A percentile compares a stretch with the other conserved stretches of the same genome.
Evolutionary conservation across 2,797 vertebrate species (phyloP).

Genomic region (Ispidina picta): DNA sequence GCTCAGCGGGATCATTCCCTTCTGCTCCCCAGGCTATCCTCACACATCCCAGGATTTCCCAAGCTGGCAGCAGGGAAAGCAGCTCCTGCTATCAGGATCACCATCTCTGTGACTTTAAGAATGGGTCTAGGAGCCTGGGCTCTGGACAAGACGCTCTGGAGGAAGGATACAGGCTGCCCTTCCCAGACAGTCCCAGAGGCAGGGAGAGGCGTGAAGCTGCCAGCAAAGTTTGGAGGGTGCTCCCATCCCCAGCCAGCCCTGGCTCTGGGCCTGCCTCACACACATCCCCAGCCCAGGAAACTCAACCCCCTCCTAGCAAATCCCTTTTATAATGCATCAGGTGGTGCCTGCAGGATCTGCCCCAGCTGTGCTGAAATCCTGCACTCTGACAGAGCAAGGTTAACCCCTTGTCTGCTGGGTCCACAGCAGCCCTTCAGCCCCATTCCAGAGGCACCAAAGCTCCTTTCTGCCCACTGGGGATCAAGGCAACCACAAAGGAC

Average conservation of each 20-base stretch:
- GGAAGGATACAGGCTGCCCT: not conserved
- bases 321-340: not conserved
- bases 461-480: not conserved
- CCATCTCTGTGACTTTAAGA: too few relatives aligned
- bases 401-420: not conserved
- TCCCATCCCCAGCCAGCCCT: not conserved
- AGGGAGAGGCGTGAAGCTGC: not conserved
- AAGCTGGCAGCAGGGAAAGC: not conserved
- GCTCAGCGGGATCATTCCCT: not conserved
- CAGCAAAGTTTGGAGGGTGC: not conserved
- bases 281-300: not conserved
- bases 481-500: fast-evolving
- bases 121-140: not conserved
- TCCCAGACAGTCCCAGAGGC: not conserved
- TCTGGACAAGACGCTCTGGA: not conserved
- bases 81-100: not conserved
- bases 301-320: not conserved
- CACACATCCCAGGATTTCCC: not conserved
- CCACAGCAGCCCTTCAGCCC: fast-evolving
- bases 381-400: not conserved
- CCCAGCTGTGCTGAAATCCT: not conserved
- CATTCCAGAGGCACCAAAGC: not conserved
- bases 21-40: not conserved
- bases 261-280: not conserved
- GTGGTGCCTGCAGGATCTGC: not conserved